Conservation (phyloP, 2,113 vertebrate species). For the Acanthochromis polyacanthus region DNA sequence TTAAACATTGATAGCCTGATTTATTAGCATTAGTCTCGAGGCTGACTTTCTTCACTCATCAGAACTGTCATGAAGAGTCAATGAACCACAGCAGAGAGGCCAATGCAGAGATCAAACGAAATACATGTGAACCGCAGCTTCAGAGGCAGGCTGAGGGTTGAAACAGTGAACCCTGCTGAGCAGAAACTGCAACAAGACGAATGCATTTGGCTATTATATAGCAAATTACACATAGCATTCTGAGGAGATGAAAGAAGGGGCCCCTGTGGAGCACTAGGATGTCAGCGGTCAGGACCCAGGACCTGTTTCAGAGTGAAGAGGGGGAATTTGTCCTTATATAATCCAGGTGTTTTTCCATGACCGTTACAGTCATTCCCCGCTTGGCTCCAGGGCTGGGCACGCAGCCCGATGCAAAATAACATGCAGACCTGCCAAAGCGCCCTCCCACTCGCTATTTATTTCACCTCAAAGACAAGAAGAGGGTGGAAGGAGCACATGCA, state of each 20-base stretch:
- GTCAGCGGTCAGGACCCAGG: conserved; percentile 5
- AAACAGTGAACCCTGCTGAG: not conserved
- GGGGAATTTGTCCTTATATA: conserved; percentile 80
- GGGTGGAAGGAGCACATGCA: not conserved
- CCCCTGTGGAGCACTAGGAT: not conserved
- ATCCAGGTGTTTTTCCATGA: conserved; percentile 88
- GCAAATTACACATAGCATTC: not conserved
- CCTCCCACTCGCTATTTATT: conserved; percentile 69
- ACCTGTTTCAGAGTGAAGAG: conserved; percentile 15
- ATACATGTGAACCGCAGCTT: too few species aligned
- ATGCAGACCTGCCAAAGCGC: conserved; percentile 72
- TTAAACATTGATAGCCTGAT: not conserved
- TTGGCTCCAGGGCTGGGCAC: conserved; percentile 82
- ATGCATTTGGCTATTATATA: not conserved
- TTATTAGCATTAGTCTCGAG: not conserved
- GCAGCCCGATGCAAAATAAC: conserved; percentile 84
- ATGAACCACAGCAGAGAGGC: not conserved
- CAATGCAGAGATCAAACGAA: not conserved
- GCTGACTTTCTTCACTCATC: not conserved
- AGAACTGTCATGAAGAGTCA: not conserved
- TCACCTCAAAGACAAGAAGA: not conserved
- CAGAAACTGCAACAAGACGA: not conserved
- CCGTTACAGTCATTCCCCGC: conserved; percentile 81
- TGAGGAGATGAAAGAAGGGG: not conserved
- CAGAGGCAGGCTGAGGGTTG: not conserved